Conservation (phyloP, 2,797 vertebrate genomes). For the Anas flavirostris region DNA sequence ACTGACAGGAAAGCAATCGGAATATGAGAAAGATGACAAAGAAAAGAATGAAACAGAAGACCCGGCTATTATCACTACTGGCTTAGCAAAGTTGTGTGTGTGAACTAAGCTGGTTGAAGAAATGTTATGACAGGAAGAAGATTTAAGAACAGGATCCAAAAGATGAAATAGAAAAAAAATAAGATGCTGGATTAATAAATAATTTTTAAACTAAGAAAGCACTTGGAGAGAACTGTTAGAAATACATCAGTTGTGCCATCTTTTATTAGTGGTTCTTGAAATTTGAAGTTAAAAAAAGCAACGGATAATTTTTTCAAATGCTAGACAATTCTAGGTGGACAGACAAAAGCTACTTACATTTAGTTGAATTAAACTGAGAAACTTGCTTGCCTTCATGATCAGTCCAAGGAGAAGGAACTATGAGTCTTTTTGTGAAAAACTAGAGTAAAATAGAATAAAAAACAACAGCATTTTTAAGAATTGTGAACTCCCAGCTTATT, state of each 20-base stretch:
- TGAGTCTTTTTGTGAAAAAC: constrained; percentile 96
- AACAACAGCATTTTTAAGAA: not conserved
- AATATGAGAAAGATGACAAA: accelerated
- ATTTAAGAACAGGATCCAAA: not conserved
- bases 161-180: not conserved
- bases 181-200: not conserved
- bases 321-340: not conserved
- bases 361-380: constrained; percentile 77
- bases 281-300: not conserved
- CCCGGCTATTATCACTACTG: not conserved
- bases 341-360: constrained; percentile 80
- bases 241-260: not conserved
- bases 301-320: not conserved
- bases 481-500: not conserved
- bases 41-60: not conserved
- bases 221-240: not conserved
- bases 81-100: not conserved
- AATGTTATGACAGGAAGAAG: not conserved
- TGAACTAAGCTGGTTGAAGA: not conserved
- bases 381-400: constrained; percentile 83
- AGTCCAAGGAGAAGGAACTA: constrained; percentile 96
- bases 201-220: not conserved
- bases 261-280: not conserved
- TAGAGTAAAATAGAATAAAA: constrained; percentile 66
- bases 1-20: not conserved